phyloP scores from a whole-genome alignment of 2,113 vertebrate species.

The Strigops habroptila region DNA sequence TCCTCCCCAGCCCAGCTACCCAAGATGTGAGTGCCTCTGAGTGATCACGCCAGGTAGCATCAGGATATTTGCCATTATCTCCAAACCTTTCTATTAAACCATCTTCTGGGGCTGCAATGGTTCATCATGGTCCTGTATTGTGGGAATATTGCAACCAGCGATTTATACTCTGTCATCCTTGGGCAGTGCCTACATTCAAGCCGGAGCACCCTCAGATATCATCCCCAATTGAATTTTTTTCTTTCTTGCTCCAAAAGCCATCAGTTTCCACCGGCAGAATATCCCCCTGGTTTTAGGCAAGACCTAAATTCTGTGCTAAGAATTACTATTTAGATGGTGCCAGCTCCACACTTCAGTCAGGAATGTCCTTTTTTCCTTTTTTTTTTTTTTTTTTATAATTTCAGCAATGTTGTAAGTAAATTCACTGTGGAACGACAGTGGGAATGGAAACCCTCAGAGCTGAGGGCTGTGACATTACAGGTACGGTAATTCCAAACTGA shows the following conservation, averaged over 20 bases:
- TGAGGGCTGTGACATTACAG: slow-evolving; percentile 1
- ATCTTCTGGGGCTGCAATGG: not conserved
- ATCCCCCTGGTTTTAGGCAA: not conserved
- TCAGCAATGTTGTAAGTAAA: slow-evolving; percentile 24
- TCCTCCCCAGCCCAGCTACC: not conserved
- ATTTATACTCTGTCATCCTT: not conserved
- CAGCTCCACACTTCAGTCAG: not conserved
- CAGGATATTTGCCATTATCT: not conserved
- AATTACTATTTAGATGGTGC: not conserved
- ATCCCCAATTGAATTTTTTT: not conserved
- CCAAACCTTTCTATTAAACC: not conserved
- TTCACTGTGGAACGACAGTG: not conserved
- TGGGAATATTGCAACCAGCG: not conserved
- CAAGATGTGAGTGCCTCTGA: not conserved
- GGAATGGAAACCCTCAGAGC: slow-evolving; percentile 20
- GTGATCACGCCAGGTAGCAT: not conserved
- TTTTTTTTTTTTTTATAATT: not conserved
- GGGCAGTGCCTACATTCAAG: not conserved
- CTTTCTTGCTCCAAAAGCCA: not conserved
- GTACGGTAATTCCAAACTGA: slow-evolving; percentile 61
- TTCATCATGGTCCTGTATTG: not conserved
- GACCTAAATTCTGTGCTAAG: not conserved
- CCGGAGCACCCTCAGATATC: not conserved
- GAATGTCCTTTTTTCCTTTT: not conserved
- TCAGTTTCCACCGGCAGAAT: not conserved